Evolutionary conservation across 2,113 vertebrate species (phyloP).

Genomic region (Cyprinus carpio): DNA sequence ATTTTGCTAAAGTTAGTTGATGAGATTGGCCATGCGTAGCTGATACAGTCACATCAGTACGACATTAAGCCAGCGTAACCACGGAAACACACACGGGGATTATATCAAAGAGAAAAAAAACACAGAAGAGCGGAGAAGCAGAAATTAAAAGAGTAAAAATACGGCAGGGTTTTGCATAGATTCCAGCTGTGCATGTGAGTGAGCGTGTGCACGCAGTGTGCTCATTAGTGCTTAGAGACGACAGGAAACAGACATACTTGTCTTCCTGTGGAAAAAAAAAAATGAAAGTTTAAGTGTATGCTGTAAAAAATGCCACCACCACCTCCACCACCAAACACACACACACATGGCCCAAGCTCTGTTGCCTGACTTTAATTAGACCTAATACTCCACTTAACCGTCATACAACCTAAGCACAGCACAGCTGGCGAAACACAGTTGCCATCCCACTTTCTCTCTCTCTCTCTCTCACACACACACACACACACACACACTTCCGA

Average conservation of each 20-base stretch:
- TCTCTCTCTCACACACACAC: background rate
- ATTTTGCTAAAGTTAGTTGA: no score
- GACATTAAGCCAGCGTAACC: no score
- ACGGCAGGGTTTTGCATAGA: conserved; percentile 33
- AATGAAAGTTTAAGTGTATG: conserved; percentile 43
- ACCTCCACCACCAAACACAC: conserved; percentile 26
- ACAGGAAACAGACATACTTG: conserved; percentile 53
- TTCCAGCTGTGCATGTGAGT: conserved; percentile 34
- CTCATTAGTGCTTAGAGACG: conserved; percentile 47
- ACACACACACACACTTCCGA: background rate
- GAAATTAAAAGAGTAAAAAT: conserved; percentile 40
- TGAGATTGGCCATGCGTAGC: no score
- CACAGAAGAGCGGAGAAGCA: conserved; percentile 11
- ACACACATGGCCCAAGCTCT: background rate
- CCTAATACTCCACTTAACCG: background rate
- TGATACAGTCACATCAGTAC: no score
- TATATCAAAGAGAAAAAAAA: no score
- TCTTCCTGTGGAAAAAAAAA: conserved; percentile 51
- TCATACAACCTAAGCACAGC: conserved; percentile 15
- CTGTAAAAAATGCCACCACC: background rate
- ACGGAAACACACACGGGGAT: no score
- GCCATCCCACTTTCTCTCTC: background rate
- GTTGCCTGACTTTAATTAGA: conserved; percentile 45
- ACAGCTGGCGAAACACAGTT: conserved; percentile 4
- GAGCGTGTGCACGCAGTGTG: conserved; percentile 26